Conservation (phyloP, 2,113 vertebrate genomes). For the Chaetodon trifascialis region DNA sequence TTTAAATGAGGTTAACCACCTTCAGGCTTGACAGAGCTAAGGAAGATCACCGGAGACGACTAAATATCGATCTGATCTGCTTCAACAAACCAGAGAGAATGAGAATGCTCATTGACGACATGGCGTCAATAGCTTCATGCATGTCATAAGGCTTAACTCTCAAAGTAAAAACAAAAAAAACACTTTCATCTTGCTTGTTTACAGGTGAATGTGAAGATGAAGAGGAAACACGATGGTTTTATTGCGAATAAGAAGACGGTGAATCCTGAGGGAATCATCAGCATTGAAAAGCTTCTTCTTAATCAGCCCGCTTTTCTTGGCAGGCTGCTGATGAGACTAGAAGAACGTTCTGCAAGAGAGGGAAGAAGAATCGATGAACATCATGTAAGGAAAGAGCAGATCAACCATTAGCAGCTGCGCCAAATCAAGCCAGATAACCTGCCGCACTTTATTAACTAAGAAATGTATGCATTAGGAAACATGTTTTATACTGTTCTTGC, state of each 20-base stretch:
- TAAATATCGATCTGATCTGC: constrained; percentile 13
- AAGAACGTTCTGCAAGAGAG: constrained; percentile 80
- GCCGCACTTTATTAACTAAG: neutral
- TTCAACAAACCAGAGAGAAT: constrained; percentile 2
- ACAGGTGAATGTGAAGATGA: neutral
- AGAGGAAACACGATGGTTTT: neutral
- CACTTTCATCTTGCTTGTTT: neutral
- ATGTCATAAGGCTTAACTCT: neutral
- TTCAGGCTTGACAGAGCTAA: neutral
- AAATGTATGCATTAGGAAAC: neutral
- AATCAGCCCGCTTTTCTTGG: constrained; percentile 38
- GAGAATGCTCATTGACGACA: neutral
- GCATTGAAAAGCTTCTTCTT: constrained; percentile 13
- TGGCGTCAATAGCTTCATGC: neutral
- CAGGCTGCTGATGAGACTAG: constrained; percentile 61
- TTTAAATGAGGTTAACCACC: neutral
- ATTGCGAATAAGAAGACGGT: neutral
- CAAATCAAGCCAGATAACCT: neutral
- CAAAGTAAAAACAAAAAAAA: constrained; percentile 13
- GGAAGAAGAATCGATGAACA: constrained; percentile 25
- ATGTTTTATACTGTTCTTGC: neutral
- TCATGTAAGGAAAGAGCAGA: neutral
- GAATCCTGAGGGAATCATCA: constrained; percentile 18
- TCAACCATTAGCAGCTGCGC: neutral
- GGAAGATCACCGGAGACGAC: neutral